phyloP scores from a whole-genome alignment of 2,888 invertebrate species.

The Phyllotreta cruciferae region DNA sequence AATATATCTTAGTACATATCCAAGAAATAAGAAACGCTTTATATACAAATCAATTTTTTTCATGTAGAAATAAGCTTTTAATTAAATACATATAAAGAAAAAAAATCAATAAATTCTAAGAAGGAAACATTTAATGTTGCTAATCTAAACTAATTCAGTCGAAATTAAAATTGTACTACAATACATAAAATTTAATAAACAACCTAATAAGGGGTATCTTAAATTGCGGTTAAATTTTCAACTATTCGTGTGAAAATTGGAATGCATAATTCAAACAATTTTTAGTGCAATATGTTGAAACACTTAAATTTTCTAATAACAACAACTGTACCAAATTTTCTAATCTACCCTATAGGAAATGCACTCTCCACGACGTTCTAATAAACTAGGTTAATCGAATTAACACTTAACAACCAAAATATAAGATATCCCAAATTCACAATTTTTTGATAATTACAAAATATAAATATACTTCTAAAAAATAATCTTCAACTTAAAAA shows the following conservation, averaged over 20 bases:
- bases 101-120: constrained; percentile 14
- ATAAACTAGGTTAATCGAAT: too few relatives aligned
- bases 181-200: constrained; percentile 15
- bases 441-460: constrained; percentile 3
- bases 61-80: constrained; percentile 15
- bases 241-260: too few relatives aligned
- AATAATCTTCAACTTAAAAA: constrained; percentile 17
- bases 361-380: too few relatives aligned
- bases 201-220: neutral
- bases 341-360: too few relatives aligned
- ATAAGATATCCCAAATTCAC: neutral
- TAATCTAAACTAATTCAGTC: constrained; percentile 26
- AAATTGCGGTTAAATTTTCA: neutral
- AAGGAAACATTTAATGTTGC: constrained; percentile 21
- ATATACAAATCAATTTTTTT: constrained; percentile 10
- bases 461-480: constrained; percentile 21
- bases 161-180: constrained; percentile 29
- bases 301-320: neutral
- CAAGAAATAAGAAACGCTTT: constrained; percentile 7
- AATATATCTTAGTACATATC: constrained; percentile 34
- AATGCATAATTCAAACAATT: too few relatives aligned
- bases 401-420: neutral
- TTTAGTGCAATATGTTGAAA: too few relatives aligned
- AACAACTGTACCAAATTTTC: neutral
- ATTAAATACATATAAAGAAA: constrained; percentile 16